A percentile compares a stretch with the other conserved stretches of the same genome.
phyloP scores from a whole-genome alignment of 2,113 vertebrate species.

The Lepus timidus region DNA sequence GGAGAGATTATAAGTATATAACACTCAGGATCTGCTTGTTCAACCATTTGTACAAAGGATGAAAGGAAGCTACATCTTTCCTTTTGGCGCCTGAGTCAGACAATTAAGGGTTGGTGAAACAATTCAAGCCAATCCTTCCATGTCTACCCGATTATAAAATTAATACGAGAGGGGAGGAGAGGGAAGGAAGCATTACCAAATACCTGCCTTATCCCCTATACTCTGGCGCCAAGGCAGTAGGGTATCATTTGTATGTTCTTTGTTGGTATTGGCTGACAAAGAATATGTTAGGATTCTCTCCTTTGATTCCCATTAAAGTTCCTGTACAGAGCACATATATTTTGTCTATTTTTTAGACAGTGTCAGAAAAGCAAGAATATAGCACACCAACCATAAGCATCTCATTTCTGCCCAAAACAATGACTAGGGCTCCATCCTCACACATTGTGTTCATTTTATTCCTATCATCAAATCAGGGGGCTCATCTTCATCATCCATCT shows the following conservation, averaged over 20 bases:
- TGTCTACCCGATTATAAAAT: not conserved
- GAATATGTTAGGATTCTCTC: not conserved
- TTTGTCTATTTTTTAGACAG: not conserved
- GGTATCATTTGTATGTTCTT: not conserved
- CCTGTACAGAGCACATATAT: not conserved
- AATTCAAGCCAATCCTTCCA: not conserved
- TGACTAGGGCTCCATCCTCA: not conserved
- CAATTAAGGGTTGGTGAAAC: not conserved
- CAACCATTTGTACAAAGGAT: not conserved
- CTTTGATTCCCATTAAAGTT: not conserved
- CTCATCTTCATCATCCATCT: not conserved
- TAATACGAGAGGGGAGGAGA: not conserved
- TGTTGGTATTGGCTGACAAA: not conserved
- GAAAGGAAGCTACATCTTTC: not conserved
- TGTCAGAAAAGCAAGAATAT: not conserved
- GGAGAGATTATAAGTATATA: not conserved
- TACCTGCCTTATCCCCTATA: not conserved
- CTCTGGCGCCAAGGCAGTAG: not conserved
- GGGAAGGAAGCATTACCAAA: not conserved
- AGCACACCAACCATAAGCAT: not conserved
- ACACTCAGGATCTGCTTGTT: not conserved
- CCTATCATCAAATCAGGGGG: not conserved
- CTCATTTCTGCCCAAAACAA: not conserved
- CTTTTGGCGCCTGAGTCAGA: not conserved
- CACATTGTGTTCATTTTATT: not conserved